Evolutionary conservation across 2,797 vertebrate species (phyloP), one percentile per base, ranked within the genome.

Genomic region (Chromis chromis): DNA sequence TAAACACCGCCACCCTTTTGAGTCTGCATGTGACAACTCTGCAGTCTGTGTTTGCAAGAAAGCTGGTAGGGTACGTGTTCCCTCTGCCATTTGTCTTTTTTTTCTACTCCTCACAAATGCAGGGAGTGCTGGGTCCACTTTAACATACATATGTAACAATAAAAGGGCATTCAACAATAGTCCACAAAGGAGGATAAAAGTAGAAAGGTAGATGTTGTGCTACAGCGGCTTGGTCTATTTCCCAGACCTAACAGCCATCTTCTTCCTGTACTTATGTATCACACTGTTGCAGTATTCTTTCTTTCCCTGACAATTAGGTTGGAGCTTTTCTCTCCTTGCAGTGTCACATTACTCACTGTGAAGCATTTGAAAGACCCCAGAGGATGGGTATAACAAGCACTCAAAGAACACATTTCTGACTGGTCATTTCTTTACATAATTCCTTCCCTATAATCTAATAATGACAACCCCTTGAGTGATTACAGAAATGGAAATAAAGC

Each of bases 1-100:
- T 92, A 91, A 93, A 94, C 90, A 82, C 71, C 63, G 61, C 87
- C 91, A 82, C 85, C 89, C 85, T 88, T n/a, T 86, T 79, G 90
- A 87, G 90, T 89, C 90, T 89, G 90, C 92, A 88, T 91, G 85
- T 89, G 91, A 92, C 91, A 87, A 88, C 90, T 62, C 83, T 56
- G 81, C 77, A 74, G 85, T 68, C 57, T 62, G 81, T 31, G 64
- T 84, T 78, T 68, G 81, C 57, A 78, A 72, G 55, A 27, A 21
- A 31, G 33, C 55, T 57, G 74, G 68, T 55, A 25, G 58, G 42
- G 33, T 49, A 61, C 81, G 59, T 73, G 79, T 83, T 76, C 72
- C 49, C 58, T 57, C 55, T 71, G 56, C 81, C 64, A 28, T 75
- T 83, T 60, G 64, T 65, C 61, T 60, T 62, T 77, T 66, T 53